These are phyloP conservation scores for Myopa testacea DNA, from an alignment of 2,888 invertebrate genomes.

Conservation along the genomic window DNA sequence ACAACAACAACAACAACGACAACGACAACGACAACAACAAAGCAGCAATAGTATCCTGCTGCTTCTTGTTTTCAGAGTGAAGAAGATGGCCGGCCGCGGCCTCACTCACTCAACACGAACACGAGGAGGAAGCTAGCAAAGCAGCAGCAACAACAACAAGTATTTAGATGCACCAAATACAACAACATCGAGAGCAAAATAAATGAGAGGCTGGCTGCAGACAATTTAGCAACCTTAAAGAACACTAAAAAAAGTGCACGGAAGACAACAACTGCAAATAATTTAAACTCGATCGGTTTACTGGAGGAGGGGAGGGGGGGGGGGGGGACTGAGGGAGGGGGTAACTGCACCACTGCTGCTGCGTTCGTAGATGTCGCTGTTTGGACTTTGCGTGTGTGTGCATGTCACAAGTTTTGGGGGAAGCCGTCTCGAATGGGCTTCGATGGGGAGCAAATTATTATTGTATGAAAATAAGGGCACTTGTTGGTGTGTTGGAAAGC, in stretches of 20 bases:
- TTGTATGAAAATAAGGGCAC: no score
- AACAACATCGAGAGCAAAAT: conserved; percentile 6
- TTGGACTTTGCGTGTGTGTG: no score
- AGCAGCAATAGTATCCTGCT: conserved; percentile 2
- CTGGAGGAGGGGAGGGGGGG: no score
- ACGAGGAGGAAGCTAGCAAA: conserved; percentile 16
- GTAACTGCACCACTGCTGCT: no score
- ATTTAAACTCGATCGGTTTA: no score
- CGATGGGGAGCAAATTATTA: no score
- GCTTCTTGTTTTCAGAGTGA: conserved; percentile 9
- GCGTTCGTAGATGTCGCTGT: no score
- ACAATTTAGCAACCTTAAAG: conserved; percentile 13
- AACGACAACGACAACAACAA: not conserved
- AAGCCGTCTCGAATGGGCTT: no score
- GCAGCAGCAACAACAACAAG: conserved; percentile 4
- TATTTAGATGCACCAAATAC: not conserved
- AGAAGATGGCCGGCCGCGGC: not conserved
- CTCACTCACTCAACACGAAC: not conserved
- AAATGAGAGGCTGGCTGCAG: not conserved
- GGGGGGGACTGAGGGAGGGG: no score
- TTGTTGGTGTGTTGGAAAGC: no score
- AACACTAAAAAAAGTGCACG: conserved; percentile 24
- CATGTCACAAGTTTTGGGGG: no score
- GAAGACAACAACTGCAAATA: not conserved
- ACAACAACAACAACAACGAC: not conserved